phyloP scores from a whole-genome alignment of 2,797 vertebrate species.

The Pachyuromys duprasi region DNA sequence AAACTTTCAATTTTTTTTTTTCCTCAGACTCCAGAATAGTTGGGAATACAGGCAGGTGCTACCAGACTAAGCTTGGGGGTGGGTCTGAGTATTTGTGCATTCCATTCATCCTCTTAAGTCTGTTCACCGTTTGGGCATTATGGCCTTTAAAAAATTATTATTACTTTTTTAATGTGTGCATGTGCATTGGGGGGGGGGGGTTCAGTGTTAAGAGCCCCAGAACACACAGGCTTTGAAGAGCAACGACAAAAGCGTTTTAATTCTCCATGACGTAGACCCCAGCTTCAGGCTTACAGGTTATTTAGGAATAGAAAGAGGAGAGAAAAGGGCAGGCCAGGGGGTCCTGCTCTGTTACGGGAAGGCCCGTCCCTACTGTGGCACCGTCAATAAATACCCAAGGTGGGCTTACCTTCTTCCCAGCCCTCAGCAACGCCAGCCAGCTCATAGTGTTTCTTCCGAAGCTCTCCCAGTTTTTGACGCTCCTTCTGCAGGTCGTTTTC shows the following conservation, averaged over 20 bases:
- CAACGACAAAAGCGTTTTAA: not conserved
- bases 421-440: constrained; percentile 96
- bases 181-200: not conserved
- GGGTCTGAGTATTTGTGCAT: not conserved
- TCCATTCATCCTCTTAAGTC: not conserved
- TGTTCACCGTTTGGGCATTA: not conserved
- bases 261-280: not conserved
- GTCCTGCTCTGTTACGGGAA: accelerated
- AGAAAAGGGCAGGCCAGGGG: not conserved
- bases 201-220: not conserved
- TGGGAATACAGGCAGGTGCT: not conserved
- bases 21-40: not conserved
- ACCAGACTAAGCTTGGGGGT: too few species aligned
- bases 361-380: not conserved
- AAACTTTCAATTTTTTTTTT: not conserved
- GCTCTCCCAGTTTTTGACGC: constrained; percentile 95
- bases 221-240: not conserved
- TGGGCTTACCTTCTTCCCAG: constrained; percentile 92
- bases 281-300: not conserved
- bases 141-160: not conserved
- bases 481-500: constrained; percentile 97
- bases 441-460: constrained; percentile 98
- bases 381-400: accelerated
- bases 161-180: too few species aligned
- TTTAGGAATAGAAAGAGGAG: not conserved